Evolutionary conservation across 2,888 invertebrate genomes (phyloP).

Genomic region (Pterostichus niger): DNA sequence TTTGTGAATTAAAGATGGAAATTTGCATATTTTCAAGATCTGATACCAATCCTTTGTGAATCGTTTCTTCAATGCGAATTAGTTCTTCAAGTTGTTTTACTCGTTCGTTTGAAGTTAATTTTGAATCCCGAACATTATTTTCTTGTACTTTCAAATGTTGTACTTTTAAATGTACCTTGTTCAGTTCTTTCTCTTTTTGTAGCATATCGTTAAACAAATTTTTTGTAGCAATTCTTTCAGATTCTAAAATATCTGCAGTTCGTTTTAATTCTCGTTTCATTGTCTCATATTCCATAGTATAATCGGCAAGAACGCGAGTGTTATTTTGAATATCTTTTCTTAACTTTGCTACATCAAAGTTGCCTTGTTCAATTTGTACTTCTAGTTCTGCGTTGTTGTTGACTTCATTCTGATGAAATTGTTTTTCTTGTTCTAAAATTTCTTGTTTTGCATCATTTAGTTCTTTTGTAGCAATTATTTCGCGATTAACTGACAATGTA

Average conservation of each 20-base stretch:
- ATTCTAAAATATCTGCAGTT: constrained; percentile 74
- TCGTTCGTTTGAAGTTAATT: constrained; percentile 80
- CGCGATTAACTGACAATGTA: constrained; percentile 79
- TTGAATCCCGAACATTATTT: constrained; percentile 78
- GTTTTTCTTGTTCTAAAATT: constrained; percentile 80
- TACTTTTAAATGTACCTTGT: constrained; percentile 66
- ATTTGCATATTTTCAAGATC: constrained; percentile 79
- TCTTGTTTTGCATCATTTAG: constrained; percentile 77
- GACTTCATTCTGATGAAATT: constrained; percentile 81
- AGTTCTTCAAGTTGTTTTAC: constrained; percentile 82
- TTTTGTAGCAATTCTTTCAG: constrained; percentile 72
- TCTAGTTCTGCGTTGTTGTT: constrained; percentile 80
- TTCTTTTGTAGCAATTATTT: constrained; percentile 72
- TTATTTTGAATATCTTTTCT: constrained; percentile 73
- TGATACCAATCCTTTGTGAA: constrained; percentile 76
- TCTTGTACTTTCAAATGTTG: constrained; percentile 77
- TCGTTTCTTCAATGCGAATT: constrained; percentile 80
- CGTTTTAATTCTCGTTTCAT: constrained; percentile 78
- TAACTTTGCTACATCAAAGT: constrained; percentile 75
- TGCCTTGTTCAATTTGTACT: constrained; percentile 75
- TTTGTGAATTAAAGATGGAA: constrained; percentile 78
- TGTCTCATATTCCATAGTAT: constrained; percentile 75
- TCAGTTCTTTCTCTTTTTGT: constrained; percentile 68
- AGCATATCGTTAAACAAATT: constrained; percentile 67
- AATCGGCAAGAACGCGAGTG: constrained; percentile 67